Conservation (phyloP, 2,797 vertebrate species). For the Chiroxiphia lanceolata region DNA sequence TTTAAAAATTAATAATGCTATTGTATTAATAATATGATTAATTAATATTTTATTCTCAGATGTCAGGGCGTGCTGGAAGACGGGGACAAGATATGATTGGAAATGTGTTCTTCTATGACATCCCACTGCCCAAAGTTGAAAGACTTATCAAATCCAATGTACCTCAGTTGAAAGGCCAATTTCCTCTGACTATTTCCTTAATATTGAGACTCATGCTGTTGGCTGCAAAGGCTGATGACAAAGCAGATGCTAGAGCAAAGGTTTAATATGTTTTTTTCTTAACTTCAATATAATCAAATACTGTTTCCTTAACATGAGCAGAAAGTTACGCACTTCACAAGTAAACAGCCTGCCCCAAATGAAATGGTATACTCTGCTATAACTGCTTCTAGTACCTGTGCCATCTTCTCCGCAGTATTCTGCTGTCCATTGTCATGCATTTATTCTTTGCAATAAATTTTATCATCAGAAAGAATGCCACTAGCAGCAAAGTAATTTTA, state of each 20-base stretch:
- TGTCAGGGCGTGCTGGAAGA: constrained; percentile 69
- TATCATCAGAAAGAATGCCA: not conserved
- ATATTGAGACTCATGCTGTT: constrained; percentile 63
- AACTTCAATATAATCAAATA: not conserved
- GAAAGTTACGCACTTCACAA: not conserved
- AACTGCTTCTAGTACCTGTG: not conserved
- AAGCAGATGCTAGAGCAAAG: constrained; percentile 68
- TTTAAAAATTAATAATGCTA: not conserved
- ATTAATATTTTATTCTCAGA: constrained; percentile 24
- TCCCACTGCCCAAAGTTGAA: constrained; percentile 64
- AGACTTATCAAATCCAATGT: constrained; percentile 63
- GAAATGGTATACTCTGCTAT: not conserved
- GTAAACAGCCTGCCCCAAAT: not conserved
- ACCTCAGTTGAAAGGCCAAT: constrained; percentile 63
- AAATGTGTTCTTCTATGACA: constrained; percentile 67
- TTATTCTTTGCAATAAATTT: not conserved
- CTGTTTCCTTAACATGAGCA: not conserved
- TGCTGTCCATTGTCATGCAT: not conserved
- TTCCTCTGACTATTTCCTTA: constrained; percentile 57
- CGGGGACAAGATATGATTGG: constrained; percentile 63
- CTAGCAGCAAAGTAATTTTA: not conserved
- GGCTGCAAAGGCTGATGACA: constrained; percentile 51
- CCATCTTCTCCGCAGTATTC: not conserved
- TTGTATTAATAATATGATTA: not conserved
- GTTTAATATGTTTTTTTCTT: constrained; percentile 12